Conservation (phyloP, 2,113 vertebrate species). For the Numenius arquata region DNA sequence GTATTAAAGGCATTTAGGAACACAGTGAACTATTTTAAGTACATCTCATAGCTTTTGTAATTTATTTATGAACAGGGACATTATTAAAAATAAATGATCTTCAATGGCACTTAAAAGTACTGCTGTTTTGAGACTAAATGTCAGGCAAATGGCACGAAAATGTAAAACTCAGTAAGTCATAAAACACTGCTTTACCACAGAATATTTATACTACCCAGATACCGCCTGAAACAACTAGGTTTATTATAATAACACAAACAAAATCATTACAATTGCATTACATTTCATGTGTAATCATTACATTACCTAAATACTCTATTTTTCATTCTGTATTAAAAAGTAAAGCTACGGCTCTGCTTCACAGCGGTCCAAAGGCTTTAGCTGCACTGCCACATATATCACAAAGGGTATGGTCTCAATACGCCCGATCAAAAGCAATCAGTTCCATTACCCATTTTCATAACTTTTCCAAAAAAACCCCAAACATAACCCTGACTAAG, state of each 20-base stretch:
- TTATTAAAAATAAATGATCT: slow-evolving; percentile 75
- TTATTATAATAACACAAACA: slow-evolving; percentile 23
- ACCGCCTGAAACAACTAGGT: slow-evolving; percentile 17
- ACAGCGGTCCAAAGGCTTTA: neutral
- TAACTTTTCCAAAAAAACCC: neutral
- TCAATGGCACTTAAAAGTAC: slow-evolving; percentile 70
- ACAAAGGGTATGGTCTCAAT: neutral
- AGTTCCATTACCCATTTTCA: neutral
- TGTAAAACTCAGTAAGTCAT: slow-evolving; percentile 47
- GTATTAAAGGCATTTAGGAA: slow-evolving; percentile 53
- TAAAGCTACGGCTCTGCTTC: neutral
- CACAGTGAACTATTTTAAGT: slow-evolving; percentile 47
- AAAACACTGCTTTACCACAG: slow-evolving; percentile 44
- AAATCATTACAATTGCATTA: neutral
- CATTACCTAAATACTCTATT: neutral
- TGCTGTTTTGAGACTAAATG: slow-evolving; percentile 68
- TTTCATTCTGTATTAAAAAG: neutral
- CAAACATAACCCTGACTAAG: neutral
- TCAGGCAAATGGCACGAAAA: slow-evolving; percentile 69
- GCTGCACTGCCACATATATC: neutral
- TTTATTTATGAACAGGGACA: slow-evolving; percentile 68
- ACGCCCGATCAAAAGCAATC: rapidly evolving
- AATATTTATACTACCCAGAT: slow-evolving; percentile 41
- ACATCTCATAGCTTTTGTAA: slow-evolving; percentile 58
- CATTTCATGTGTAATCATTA: neutral